Conservation (phyloP, 2,113 vertebrate species). For the Petroica traversi region DNA sequence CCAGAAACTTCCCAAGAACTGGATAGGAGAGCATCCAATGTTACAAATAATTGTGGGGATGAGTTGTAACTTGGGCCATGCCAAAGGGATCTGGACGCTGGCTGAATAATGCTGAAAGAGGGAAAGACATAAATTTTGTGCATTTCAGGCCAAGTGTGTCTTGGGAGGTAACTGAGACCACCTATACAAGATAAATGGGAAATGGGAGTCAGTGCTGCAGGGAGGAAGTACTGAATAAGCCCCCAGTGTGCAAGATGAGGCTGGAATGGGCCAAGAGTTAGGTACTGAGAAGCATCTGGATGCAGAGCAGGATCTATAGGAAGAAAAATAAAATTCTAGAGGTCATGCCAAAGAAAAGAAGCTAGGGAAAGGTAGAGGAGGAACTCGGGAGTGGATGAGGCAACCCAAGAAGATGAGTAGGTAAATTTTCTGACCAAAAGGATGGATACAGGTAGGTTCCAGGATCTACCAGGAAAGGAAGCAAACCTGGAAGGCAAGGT, state of each 20-base stretch:
- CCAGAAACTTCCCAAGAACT: neutral
- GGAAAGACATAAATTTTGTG: neutral
- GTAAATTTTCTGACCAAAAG: neutral
- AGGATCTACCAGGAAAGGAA: neutral
- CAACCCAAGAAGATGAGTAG: neutral
- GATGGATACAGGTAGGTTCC: neutral
- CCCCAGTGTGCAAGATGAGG: neutral
- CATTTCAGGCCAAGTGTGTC: neutral
- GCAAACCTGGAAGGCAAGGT: neutral
- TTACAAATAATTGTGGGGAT: neutral
- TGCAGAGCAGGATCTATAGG: neutral
- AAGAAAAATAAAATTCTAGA: neutral
- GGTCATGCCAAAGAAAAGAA: neutral
- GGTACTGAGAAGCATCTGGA: neutral
- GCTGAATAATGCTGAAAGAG: neutral
- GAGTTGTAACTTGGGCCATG: neutral
- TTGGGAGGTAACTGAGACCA: neutral
- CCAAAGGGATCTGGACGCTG: neutral
- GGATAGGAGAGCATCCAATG: neutral
- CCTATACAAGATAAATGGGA: neutral
- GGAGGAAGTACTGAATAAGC: neutral
- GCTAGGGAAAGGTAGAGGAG: neutral
- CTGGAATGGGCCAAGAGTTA: rapidly evolving
- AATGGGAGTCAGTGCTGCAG: neutral
- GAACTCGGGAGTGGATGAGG: neutral